Percentiles rank a stretch among this genome's conserved stretches.
Conservation (phyloP, 1,140 invertebrate genomes). For the Pachyrhynchus sulphureomaculatus region DNA sequence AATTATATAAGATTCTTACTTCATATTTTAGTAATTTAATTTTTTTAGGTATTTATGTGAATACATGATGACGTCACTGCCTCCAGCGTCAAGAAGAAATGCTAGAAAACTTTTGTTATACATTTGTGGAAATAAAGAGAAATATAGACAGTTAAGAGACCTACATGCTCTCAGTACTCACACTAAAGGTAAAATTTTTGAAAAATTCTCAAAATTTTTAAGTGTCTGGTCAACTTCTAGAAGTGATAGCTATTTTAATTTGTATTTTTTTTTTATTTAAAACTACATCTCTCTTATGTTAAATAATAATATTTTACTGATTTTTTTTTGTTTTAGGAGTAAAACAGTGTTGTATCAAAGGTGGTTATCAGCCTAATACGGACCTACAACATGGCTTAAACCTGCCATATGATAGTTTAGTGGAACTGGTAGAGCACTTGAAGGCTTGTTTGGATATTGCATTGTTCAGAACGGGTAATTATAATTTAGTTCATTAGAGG, state of each 20-base stretch:
- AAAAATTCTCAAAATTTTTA: not conserved
- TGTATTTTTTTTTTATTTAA: too few relatives aligned
- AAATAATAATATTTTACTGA: too few relatives aligned
- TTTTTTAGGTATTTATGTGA: constrained; percentile 76
- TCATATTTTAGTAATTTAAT: too few relatives aligned
- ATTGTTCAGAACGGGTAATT: constrained; percentile 67
- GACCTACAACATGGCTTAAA: constrained; percentile 51
- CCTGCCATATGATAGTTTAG: constrained; percentile 85
- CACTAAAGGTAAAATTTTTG: constrained; percentile 56
- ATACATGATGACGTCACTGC: constrained; percentile 93
- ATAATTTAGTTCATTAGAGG: not conserved
- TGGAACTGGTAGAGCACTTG: constrained; percentile 91
- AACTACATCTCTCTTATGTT: too few relatives aligned
- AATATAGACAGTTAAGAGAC: constrained; percentile 91
- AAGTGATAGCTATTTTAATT: too few relatives aligned
- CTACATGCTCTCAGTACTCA: constrained; percentile 85
- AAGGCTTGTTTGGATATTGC: constrained; percentile 94
- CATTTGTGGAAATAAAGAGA: constrained; percentile 94
- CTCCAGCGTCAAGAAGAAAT: constrained; percentile 74
- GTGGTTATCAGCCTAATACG: constrained; percentile 57
- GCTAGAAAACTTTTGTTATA: constrained; percentile 88
- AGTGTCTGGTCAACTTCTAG: too few relatives aligned
- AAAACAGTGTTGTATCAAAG: constrained; percentile 60
- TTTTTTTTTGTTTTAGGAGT: constrained; percentile 47
- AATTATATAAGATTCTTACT: too few relatives aligned